These are phyloP conservation scores for Catostomus latipinnis DNA, from an alignment of 2,797 vertebrate genomes.

Conservation along the genomic window DNA sequence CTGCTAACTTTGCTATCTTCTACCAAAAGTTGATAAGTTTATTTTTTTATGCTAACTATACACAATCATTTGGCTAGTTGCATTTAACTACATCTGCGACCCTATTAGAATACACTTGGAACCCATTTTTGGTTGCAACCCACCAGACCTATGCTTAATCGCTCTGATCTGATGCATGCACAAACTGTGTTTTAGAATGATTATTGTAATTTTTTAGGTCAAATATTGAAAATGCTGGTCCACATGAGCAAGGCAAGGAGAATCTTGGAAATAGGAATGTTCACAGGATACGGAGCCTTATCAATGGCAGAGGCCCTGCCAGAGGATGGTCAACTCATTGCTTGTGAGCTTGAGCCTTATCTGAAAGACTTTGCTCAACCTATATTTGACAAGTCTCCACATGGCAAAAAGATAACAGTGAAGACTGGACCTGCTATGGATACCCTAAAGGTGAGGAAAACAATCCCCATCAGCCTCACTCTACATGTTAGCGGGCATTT, in stretches of 20 bases:
- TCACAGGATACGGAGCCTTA: slow-evolving; percentile 75
- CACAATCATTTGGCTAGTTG: no score
- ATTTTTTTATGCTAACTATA: no score
- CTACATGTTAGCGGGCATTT: not conserved
- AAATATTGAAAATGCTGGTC: slow-evolving; percentile 77
- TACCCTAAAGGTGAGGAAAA: slow-evolving; percentile 70
- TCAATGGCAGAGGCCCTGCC: slow-evolving; percentile 78
- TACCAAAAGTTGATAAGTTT: no score
- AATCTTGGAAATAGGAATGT: slow-evolving; percentile 78
- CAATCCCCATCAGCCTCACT: no score
- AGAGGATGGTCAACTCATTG: slow-evolving; percentile 72
- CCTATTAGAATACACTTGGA: no score
- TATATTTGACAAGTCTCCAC: slow-evolving; percentile 74
- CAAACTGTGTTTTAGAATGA: not conserved
- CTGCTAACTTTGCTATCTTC: no score
- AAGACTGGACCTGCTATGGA: slow-evolving; percentile 74
- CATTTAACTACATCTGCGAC: no score
- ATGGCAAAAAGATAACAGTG: slow-evolving; percentile 76
- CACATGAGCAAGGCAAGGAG: slow-evolving; percentile 72
- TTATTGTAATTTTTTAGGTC: slow-evolving; percentile 58
- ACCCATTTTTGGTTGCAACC: no score
- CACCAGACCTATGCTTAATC: not conserved
- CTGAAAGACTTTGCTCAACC: slow-evolving; percentile 77
- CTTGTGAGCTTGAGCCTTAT: slow-evolving; percentile 70
- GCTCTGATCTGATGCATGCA: not conserved